Conservation (phyloP, 2,113 vertebrate genomes). For the Phrynosoma blainvillii region DNA sequence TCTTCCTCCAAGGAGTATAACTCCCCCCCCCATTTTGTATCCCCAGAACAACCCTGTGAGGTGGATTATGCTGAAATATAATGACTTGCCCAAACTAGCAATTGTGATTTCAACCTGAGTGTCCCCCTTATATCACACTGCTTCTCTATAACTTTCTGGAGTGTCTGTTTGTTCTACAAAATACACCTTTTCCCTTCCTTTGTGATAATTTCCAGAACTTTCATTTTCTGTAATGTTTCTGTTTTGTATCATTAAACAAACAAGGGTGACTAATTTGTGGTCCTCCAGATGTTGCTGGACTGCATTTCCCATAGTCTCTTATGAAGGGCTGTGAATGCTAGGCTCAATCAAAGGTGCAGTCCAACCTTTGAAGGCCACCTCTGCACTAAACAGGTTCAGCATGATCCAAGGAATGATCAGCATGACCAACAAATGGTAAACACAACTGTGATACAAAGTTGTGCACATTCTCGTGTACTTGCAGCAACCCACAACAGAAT, state of each 20-base stretch:
- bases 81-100: not conserved
- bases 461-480: too few species aligned
- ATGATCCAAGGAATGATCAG: too few species aligned
- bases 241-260: not conserved
- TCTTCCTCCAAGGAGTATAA: too few species aligned
- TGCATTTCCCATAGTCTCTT: too few species aligned
- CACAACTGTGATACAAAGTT: too few species aligned
- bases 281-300: not conserved
- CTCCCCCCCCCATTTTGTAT: too few species aligned
- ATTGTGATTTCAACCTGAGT: not conserved
- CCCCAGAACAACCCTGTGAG: not conserved
- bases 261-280: not conserved
- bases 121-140: not conserved
- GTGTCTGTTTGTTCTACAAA: conserved; percentile 6
- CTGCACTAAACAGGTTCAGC: too few species aligned
- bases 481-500: too few species aligned
- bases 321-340: too few species aligned
- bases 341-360: too few species aligned
- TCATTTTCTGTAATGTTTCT: conserved; percentile 11
- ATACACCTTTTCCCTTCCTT: not conserved
- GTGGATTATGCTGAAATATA: not conserved
- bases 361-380: too few species aligned
- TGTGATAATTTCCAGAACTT: not conserved
- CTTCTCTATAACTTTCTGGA: not conserved
- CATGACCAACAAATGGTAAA: too few species aligned